These are phyloP conservation scores for Chloroceryle inda DNA, from an alignment of 2,797 vertebrate genomes.

Conservation along the genomic window DNA sequence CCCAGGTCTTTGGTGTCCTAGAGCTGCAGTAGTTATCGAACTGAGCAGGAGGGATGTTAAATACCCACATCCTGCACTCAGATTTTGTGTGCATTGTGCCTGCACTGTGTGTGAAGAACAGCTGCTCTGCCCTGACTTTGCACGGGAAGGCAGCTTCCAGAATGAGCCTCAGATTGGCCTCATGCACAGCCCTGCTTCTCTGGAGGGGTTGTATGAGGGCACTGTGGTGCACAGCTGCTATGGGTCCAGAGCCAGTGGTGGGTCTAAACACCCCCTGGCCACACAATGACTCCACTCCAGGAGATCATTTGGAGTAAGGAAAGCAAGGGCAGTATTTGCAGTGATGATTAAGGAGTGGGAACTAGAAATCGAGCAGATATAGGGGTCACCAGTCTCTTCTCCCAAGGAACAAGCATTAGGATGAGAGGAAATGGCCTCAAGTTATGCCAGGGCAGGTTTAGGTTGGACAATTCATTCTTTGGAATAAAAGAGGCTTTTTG, in stretches of 20 bases:
- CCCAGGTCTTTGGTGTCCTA: not conserved
- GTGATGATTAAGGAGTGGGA: not conserved
- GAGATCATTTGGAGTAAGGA: not conserved
- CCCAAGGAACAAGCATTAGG: not conserved
- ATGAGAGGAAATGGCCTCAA: not conserved
- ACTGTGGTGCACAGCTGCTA: not conserved
- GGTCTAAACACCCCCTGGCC: not conserved
- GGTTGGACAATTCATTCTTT: not conserved
- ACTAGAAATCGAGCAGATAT: not conserved
- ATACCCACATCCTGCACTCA: not conserved
- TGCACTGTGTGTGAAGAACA: not conserved
- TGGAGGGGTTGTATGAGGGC: not conserved
- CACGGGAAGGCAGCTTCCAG: not conserved
- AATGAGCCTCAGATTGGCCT: not conserved
- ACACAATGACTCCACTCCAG: not conserved
- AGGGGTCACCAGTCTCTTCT: not conserved
- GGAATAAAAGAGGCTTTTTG: not conserved
- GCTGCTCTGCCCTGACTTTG: not conserved
- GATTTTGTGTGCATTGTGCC: fast-evolving
- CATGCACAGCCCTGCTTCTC: not conserved
- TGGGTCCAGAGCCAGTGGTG: not conserved
- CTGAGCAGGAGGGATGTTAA: not conserved
- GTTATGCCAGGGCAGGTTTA: not conserved
- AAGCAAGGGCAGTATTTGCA: not conserved
- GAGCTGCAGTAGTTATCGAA: not conserved